Evolutionary conservation across 1,140 invertebrate species (phyloP), one percentile per base, ranked within the genome.

Genomic region (Pteromalus puparum): DNA sequence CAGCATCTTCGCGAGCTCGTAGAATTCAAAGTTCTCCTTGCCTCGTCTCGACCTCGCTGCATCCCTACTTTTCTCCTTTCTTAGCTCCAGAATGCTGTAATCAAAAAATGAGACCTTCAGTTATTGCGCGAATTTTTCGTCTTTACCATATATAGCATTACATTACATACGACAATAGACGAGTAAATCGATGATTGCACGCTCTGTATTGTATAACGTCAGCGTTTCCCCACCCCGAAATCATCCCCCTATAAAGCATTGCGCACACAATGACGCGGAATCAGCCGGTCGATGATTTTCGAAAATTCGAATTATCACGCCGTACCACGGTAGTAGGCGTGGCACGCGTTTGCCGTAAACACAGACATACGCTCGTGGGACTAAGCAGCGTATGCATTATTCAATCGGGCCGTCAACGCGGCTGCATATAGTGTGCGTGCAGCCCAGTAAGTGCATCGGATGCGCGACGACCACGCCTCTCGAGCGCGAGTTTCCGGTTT

Each of bases 1-100:
- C 87, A 99, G 94, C 97, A 99, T 97, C 94, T 99, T 99, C 85
- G 98, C 98, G 92, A 99, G 94, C 94, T 99, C 98, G 94, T 99
- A 99, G 94, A 99, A 99, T 93, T 99, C 98, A 91, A 97, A 99
- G 94, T 99, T 99, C 93, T 99, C 99, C 90, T 99, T 99, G 34
- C 98, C 98, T 61, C 98, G 95, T 53, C 99, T 93, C 10, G 97
- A 98, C 75, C 98, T 94, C 1, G 99, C 99, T 53, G 98, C 98
- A 92, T 99, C 98, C 89, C 98, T 94, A 72, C 97, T 98, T 92
- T 99, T 99, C 92, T 99, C 98, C 93, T 99, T 99, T 85, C 98
- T 94, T 84, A 99, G 94, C 93, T 99, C 98, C 90, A 99, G 94
- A 90, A 99, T 99, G 93, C 98, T 99, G 96, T 93, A 96, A 95